phyloP scores from a whole-genome alignment of 2,113 vertebrate species.

The Malurus melanocephalus region DNA sequence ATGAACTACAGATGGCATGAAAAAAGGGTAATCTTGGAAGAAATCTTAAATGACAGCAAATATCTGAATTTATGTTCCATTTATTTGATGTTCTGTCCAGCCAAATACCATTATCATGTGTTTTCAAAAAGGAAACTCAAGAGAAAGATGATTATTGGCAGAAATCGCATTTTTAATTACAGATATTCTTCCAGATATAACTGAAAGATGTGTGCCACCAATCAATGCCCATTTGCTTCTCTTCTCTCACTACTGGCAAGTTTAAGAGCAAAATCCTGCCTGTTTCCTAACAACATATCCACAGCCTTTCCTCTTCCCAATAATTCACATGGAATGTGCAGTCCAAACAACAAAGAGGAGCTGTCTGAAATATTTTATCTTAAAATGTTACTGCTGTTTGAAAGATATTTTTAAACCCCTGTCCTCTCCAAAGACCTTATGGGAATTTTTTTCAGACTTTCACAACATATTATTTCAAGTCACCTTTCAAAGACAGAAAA shows the following conservation, averaged over 20 bases:
- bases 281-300: not conserved
- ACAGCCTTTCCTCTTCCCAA: not conserved
- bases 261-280: not conserved
- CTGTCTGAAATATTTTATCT: not conserved
- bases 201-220: not conserved
- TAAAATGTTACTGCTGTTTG: not conserved
- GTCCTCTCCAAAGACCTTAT: not conserved
- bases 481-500: not conserved
- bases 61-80: not conserved
- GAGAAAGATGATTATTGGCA: not conserved
- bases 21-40: not conserved
- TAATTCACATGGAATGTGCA: not conserved
- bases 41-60: not conserved
- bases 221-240: not conserved
- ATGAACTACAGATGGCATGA: not conserved
- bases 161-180: not conserved
- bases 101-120: not conserved
- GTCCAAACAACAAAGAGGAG: not conserved
- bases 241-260: not conserved
- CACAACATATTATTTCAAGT: conserved; percentile 24
- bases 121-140: not conserved
- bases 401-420: not conserved
- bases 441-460: not conserved
- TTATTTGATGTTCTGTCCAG: not conserved
- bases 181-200: not conserved